phyloP scores from a whole-genome alignment of 1,140 invertebrate species.

The Atta cephalotes region DNA sequence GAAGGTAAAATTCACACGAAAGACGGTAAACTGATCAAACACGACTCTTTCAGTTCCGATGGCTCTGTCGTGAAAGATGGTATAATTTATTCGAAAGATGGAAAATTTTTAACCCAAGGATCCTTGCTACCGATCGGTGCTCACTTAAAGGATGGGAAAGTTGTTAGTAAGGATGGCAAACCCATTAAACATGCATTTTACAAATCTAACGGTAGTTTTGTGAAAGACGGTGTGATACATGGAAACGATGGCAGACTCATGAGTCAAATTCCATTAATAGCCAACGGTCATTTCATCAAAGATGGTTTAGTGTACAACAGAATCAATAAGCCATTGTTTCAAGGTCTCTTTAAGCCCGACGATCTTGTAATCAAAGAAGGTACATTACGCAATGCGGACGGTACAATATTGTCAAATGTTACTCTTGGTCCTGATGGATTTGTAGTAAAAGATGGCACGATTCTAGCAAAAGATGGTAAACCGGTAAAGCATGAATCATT shows the following conservation, averaged over 20 bases:
- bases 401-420: slow-evolving; percentile 74
- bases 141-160: slow-evolving; percentile 82
- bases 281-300: slow-evolving; percentile 80
- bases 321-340: slow-evolving; percentile 78
- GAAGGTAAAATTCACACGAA: slow-evolving; percentile 84
- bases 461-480: slow-evolving; percentile 82
- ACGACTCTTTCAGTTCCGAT: slow-evolving; percentile 82
- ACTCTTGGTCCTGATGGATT: slow-evolving; percentile 79
- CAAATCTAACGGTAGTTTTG: slow-evolving; percentile 82
- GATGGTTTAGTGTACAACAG: slow-evolving; percentile 80
- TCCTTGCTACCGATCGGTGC: slow-evolving; percentile 82
- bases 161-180: slow-evolving; percentile 83
- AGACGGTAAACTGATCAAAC: slow-evolving; percentile 82
- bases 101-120: slow-evolving; percentile 82
- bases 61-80: slow-evolving; percentile 83
- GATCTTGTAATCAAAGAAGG: slow-evolving; percentile 81
- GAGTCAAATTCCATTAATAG: slow-evolving; percentile 82
- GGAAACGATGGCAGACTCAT: slow-evolving; percentile 78
- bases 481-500: slow-evolving; percentile 82
- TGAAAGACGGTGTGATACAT: slow-evolving; percentile 82
- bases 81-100: slow-evolving; percentile 81
- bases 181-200: slow-evolving; percentile 82
- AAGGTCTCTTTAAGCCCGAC: slow-evolving; percentile 83
- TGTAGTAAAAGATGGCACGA: slow-evolving; percentile 80
- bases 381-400: slow-evolving; percentile 75